Evolutionary conservation across 2,797 vertebrate species (phyloP).

Genomic region (Erethizon dorsatum): DNA sequence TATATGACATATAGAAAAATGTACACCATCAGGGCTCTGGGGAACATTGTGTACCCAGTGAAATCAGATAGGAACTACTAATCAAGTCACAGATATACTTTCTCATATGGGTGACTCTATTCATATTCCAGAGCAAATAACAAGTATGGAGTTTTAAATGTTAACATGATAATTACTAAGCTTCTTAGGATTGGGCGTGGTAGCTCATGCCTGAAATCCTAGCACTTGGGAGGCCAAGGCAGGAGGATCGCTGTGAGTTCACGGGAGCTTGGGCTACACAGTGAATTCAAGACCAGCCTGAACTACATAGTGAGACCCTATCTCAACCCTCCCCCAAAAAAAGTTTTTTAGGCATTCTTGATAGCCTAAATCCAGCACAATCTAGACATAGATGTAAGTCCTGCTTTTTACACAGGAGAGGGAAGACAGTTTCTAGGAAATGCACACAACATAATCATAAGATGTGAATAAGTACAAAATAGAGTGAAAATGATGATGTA

Average conservation of each 20-base stretch:
- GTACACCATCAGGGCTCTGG: background rate
- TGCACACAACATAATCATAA: background rate
- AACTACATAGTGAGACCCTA: background rate
- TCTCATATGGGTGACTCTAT: background rate
- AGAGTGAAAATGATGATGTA: background rate
- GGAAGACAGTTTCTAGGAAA: conserved; percentile 21
- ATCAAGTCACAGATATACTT: background rate
- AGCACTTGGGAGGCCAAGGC: background rate
- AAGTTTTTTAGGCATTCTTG: background rate
- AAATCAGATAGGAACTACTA: background rate
- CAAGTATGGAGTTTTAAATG: background rate
- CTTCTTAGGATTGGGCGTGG: background rate
- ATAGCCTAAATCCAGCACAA: background rate
- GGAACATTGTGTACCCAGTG: background rate
- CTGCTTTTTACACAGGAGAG: background rate
- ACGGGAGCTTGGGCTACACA: no score
- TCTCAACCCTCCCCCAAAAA: background rate
- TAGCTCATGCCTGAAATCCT: background rate
- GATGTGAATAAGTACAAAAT: background rate
- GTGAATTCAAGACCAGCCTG: background rate
- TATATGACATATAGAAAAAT: background rate
- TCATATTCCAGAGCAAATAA: background rate
- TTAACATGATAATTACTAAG: background rate
- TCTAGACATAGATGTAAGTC: background rate
- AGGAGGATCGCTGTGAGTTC: background rate